phyloP scores from a whole-genome alignment of 2,113 vertebrate genomes.

The Hypomesus transpacificus region DNA sequence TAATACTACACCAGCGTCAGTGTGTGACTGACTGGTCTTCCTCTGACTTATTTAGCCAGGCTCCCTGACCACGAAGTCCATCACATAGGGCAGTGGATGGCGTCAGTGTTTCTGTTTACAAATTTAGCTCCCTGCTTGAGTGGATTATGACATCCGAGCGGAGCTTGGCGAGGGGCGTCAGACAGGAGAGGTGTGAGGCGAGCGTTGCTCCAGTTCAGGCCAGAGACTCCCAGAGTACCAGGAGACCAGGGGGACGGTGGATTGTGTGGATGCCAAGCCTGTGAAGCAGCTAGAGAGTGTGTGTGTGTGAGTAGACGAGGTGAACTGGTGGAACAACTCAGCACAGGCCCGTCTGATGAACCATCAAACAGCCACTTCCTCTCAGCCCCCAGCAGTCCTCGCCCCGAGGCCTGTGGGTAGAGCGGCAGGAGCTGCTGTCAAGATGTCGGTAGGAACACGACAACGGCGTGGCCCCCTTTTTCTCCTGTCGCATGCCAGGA shows the following conservation, averaged over 20 bases:
- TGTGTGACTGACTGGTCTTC: constrained; percentile 35
- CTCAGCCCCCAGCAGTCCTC: constrained; percentile 13
- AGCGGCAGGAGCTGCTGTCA: constrained; percentile 60
- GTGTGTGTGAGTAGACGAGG: constrained; percentile 21
- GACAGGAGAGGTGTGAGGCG: constrained; percentile 1
- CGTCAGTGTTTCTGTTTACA: constrained; percentile 3
- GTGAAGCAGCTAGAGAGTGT: not conserved
- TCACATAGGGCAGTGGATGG: constrained; percentile 11
- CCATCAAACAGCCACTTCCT: constrained; percentile 18
- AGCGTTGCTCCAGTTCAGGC: not conserved
- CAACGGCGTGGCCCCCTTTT: not conserved
- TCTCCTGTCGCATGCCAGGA: not conserved
- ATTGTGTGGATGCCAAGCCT: not conserved
- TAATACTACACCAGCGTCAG: constrained; percentile 54
- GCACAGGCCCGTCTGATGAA: constrained; percentile 40
- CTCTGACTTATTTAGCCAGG: constrained; percentile 50
- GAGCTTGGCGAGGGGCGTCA: not conserved
- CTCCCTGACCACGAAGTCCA: constrained; percentile 5
- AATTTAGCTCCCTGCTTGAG: not conserved
- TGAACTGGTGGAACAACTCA: constrained; percentile 5
- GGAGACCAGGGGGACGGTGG: not conserved
- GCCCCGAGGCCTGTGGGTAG: constrained; percentile 28
- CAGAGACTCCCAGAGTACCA: not conserved
- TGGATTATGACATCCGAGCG: not conserved
- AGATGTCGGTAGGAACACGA: constrained; percentile 57